Base-by-base conservation (phyloP, 2,797 vertebrate genomes). In the Anisognathus igniventris region DNA sequence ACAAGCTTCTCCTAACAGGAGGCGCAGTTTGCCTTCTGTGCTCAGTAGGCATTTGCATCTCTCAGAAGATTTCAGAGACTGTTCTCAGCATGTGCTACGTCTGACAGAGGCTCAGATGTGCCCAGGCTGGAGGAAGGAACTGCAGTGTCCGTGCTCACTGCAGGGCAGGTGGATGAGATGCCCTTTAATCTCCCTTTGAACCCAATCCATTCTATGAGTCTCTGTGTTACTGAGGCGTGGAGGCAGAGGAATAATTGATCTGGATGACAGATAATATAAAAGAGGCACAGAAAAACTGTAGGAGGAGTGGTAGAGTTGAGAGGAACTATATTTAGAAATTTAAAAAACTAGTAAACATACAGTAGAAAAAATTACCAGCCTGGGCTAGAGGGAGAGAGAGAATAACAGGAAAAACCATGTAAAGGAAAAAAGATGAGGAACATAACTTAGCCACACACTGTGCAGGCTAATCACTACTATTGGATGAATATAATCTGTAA, bases 341-440 rank as follows among this genome's bases (percentile, higher is more conserved):
- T 90, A 76, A 57, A 62, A 67, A 91, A 47, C 50, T 75, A 86
- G 70, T 92, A 95, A 95, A 95, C 35, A 62, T 66, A 72, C 33
- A 51, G 60, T 23, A 75, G 51, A 35, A 92, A 92, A 92, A 33
- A 25, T 3, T 40, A 83, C 10, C 24, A 80, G 35, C 18, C 31
- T 2, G 3, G 58, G 45, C 23, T 65, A 66, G 58, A 64, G 21
- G 7, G 22, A 35, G 57, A 45, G 35, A 67, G 24, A 70, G 9
- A 57, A 42, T 54, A 80, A 48, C 1, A 14, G 40, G 28, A 35
- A 44, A 76, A 91, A 68, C 12, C 3, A n/a, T 33, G 50, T 72
- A 73, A 70, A 75, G 24, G 35, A 83, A 85, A 24, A 66, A 85
- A 39, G 9, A 81, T 7, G 9, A 82, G 48, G 10, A 45, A 25